These are phyloP conservation scores for Chaetodon trifasciatus DNA, from an alignment of 2,797 vertebrate species.

Conservation along the genomic window DNA sequence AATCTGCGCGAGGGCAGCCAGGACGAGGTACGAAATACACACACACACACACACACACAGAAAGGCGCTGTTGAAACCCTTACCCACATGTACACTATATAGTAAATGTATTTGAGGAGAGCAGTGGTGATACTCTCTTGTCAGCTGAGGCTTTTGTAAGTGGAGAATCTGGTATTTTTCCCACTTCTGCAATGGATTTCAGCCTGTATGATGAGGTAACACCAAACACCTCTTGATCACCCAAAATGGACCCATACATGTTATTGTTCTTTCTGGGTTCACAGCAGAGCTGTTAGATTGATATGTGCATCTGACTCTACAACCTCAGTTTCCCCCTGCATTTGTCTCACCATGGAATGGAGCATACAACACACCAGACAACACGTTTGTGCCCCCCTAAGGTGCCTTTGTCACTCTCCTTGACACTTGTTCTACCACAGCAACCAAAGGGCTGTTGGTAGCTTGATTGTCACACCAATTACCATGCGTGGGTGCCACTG, in stretches of 20 bases:
- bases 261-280: background rate
- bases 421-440: constrained; percentile 66
- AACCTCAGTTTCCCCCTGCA: background rate
- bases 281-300: background rate
- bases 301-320: background rate
- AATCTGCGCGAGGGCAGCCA: constrained; percentile 95
- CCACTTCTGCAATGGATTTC: background rate
- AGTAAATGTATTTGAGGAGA: background rate
- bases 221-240: too few relatives aligned
- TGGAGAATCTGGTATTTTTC: background rate
- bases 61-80: background rate
- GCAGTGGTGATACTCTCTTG: background rate
- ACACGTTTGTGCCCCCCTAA: constrained; percentile 43
- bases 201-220: background rate
- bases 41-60: constrained; percentile 3
- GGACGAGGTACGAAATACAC: constrained; percentile 86
- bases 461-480: constrained; percentile 68
- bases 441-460: constrained; percentile 51
- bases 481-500: constrained; percentile 62
- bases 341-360: constrained; percentile 19
- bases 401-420: constrained; percentile 58
- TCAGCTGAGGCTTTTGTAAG: too few relatives aligned
- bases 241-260: background rate
- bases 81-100: background rate
- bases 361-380: constrained; percentile 22